Evolutionary conservation across 2,888 invertebrate genomes (phyloP).

Genomic region (Diarsia rubi): DNA sequence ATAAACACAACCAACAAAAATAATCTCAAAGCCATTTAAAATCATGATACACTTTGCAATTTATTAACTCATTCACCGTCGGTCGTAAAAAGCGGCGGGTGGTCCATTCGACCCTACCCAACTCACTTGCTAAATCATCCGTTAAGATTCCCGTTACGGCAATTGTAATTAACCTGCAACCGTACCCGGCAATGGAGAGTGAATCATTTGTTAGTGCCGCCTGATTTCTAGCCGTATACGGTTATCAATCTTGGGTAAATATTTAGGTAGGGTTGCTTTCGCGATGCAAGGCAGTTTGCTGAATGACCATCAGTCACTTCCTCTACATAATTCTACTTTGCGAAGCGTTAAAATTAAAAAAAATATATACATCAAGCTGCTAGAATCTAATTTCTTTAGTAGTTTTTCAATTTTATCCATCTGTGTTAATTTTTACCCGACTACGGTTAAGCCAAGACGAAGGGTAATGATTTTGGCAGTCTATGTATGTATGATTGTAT

Average conservation of each 20-base stretch:
- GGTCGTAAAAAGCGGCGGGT: constrained; percentile 67
- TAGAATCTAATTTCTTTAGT: no score
- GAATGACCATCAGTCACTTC: background rate
- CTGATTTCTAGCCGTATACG: constrained; percentile 61
- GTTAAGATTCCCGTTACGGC: constrained; percentile 77
- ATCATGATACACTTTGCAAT: constrained; percentile 59
- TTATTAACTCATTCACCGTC: constrained; percentile 65
- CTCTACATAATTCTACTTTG: background rate
- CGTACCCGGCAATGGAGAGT: constrained; percentile 72
- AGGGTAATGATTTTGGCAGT: no score
- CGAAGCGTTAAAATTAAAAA: background rate
- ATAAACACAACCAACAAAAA: constrained; percentile 35
- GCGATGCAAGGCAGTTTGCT: background rate
- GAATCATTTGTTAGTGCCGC: constrained; percentile 74
- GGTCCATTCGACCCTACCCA: constrained; percentile 74
- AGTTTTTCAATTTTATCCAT: no score
- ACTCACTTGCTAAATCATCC: constrained; percentile 79
- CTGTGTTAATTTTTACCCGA: no score
- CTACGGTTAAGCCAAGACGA: no score
- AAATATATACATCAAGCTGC: no score
- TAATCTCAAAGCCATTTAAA: constrained; percentile 47
- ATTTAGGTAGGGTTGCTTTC: constrained; percentile 30
- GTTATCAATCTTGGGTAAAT: constrained; percentile 69
- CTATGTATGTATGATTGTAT: no score
- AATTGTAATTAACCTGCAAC: constrained; percentile 79